Base-by-base conservation (phyloP, 2,888 invertebrate species). In the Tuta absoluta region DNA sequence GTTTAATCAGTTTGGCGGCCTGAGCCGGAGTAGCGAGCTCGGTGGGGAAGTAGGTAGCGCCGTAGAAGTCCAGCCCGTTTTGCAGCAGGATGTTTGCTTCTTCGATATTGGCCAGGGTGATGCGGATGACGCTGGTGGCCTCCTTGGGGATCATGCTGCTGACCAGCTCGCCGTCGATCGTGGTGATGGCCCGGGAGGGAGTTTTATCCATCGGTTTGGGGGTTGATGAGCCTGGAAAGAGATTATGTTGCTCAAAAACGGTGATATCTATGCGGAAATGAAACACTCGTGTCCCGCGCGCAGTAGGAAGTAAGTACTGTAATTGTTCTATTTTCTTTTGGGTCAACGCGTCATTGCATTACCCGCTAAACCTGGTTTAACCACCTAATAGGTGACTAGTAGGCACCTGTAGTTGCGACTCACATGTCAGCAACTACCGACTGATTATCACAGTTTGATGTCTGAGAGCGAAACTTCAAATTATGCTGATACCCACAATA, bases 21-120 rank as follows among this genome's bases (percentile, higher is more conserved):
- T 94, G 93, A 66, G 94, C 92, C 37, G 95, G 93, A 69, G 93
- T 93, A 49, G 94, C 95, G 69, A 95, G 93, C 82, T 96, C 96
- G 3, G 96, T 96, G 60, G 96, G 96, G 87, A 97, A 97, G 91
- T 95, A 96, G 24, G 97, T 97, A 56, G 97, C 96, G 21, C 96
- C 96, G 80, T 96, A 97, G 90, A 97, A 97, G 87, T 97, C 96
- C 66, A 97, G 91, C 0, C 97, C 97, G 77, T 96, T 96, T 85
- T 96, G 96, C 65, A 97, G 92, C 64, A 97, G 90, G 75, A 94
- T 94, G 83, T 95, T 95, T 73, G 94, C 95, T 78, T 96, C 96
- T 72, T 96, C 95, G 69, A 95, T 92, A 65, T 93, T 95, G 65
- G 96, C 96, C 70, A 96, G 87, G 0, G 96, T 96, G 65, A 96